These are phyloP conservation scores for Tiliqua scincoides DNA, from an alignment of 2,113 vertebrate genomes.

Conservation along the genomic window DNA sequence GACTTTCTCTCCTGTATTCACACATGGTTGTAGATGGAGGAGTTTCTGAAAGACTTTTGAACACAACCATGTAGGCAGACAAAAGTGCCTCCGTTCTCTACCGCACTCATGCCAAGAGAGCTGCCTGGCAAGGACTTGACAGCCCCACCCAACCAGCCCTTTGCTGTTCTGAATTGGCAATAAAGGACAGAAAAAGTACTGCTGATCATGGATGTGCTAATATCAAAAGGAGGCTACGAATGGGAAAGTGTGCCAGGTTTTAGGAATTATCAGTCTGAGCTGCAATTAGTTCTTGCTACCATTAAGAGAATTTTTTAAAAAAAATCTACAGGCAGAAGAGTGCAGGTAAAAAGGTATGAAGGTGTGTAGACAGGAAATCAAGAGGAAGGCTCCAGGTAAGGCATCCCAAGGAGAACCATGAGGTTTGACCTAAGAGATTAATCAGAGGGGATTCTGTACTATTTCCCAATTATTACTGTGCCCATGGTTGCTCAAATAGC, in stretches of 20 bases:
- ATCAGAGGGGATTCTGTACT: slow-evolving; percentile 30
- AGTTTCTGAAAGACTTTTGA: slow-evolving; percentile 18
- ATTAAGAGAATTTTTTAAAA: slow-evolving; percentile 20
- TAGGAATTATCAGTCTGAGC: slow-evolving; percentile 17
- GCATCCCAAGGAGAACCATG: slow-evolving; percentile 24
- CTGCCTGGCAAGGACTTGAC: slow-evolving; percentile 9
- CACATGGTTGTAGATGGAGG: slow-evolving; percentile 14
- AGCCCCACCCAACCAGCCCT: neutral
- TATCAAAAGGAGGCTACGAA: slow-evolving; percentile 9
- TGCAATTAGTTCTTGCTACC: slow-evolving; percentile 40
- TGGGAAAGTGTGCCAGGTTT: slow-evolving; percentile 16
- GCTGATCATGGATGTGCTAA: slow-evolving; percentile 28
- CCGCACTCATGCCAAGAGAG: neutral
- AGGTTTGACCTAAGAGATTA: slow-evolving; percentile 15
- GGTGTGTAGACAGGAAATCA: neutral
- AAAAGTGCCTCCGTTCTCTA: slow-evolving; percentile 20
- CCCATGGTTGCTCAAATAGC: neutral
- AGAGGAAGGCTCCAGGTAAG: slow-evolving; percentile 16
- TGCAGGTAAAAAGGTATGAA: slow-evolving; percentile 28
- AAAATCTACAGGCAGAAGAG: slow-evolving; percentile 16
- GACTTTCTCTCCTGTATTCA: neutral
- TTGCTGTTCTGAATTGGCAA: neutral
- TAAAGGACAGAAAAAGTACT: slow-evolving; percentile 31
- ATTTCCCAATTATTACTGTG: neutral
- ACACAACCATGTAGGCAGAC: slow-evolving; percentile 20